Evolutionary conservation across 1,140 invertebrate species (phyloP), one percentile per base, ranked within the genome.

Genomic region (Acyrthosiphon pisum): DNA sequence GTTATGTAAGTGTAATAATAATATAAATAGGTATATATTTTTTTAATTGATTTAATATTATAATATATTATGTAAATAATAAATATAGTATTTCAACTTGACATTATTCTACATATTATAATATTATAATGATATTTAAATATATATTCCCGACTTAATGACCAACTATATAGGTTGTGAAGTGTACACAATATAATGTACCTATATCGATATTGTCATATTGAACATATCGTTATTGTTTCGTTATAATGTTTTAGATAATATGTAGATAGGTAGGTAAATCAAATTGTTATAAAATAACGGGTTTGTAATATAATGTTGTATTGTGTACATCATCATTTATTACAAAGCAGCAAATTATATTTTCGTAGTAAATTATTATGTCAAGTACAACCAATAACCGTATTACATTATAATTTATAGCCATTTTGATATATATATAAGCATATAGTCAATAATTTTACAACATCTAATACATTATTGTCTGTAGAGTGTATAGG

Each of bases 321-420:
- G 30, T 76, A 14, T 7, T 76, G 14, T 7, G 14, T 30, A 30
- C 8, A 22, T 30, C 41, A 44, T 41, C 83, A 26, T 26, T 84
- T 84, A 84, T 84, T 14, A 84, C 83, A 26, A 7, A 26, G 23
- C 83, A 26, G 23, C 8, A 23, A 84, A 44, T 84, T 84, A 23
- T 84, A 84, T 84, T 84, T 84, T 84, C 83, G 9, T 84, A 26
- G 37, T 84, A 44, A 84, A 84, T 84, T 84, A 84, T 84, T 84
- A 68, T 76, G 60, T 76, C 14, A n/a, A 76, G n/a, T n/a, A n/a
- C 60, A n/a, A 76, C 60, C 60, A 76, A n/a, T 76, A 6, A 76
- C 60, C 14, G 30, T 76, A 76, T 76, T n/a, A 76, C n/a, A 76
- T 53, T 50, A 50, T 41, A 41, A 41, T 11, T 48, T 11, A 30